Percentiles rank a stretch among this genome's conserved stretches.
These are phyloP conservation scores for Trichonephila clavata DNA, from an alignment of 1,140 invertebrate species.

Conservation along the genomic window DNA sequence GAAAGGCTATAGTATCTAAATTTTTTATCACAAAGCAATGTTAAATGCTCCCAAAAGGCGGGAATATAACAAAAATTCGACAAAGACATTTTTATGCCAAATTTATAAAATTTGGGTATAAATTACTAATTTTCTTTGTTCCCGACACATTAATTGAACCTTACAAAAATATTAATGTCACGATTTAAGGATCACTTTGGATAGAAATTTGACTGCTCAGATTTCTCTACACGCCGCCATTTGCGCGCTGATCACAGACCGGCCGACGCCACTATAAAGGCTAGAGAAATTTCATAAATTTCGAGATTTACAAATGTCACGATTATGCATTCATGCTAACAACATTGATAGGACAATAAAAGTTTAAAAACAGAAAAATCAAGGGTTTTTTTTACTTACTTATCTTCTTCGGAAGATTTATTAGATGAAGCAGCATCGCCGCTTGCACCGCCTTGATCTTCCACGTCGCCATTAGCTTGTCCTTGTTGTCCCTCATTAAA, in stretches of 20 bases:
- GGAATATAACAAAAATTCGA: neutral
- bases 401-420: slow-evolving; percentile 73
- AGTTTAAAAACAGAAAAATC: neutral
- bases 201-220: slow-evolving; percentile 23
- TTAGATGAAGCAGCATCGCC: slow-evolving; percentile 44
- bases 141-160: neutral
- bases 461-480: slow-evolving; percentile 72
- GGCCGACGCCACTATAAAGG: slow-evolving; percentile 38
- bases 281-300: neutral
- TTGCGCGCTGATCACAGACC: slow-evolving; percentile 6
- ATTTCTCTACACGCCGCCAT: slow-evolving; percentile 50
- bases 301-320: no score
- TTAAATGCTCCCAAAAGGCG: neutral
- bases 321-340: no score
- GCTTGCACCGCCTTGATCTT: slow-evolving; percentile 61
- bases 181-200: slow-evolving; percentile 13
- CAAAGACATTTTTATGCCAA: neutral
- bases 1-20: no score
- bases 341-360: no score
- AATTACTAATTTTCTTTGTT: neutral
- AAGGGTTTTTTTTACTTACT: slow-evolving; percentile 32
- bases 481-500: slow-evolving; percentile 69
- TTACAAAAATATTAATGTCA: neutral
- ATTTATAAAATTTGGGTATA: slow-evolving; percentile 13
- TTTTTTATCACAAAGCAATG: neutral